Conservation (phyloP, 2,888 invertebrate genomes). For the Caenorhabditis macrosperma region DNA sequence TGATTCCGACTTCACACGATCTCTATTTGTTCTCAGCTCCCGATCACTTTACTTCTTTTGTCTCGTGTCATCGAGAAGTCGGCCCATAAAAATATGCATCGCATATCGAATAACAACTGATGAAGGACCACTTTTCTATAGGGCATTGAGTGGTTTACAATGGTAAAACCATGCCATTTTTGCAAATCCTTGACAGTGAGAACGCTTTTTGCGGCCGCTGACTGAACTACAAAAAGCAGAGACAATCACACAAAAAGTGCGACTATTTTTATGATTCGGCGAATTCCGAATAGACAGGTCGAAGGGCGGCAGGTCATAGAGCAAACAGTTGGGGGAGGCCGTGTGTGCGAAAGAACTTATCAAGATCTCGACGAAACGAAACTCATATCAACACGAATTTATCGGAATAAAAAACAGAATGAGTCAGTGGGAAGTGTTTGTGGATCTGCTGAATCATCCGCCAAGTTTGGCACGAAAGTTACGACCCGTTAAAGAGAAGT, state of each 20-base stretch:
- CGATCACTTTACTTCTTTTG: too few species aligned
- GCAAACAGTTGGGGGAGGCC: conserved; percentile 20
- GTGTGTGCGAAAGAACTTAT: conserved; percentile 44
- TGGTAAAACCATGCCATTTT: too few species aligned
- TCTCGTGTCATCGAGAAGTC: too few species aligned
- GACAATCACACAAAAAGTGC: conserved; percentile 3
- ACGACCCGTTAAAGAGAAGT: neutral
- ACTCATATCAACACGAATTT: conserved; percentile 21
- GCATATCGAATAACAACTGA: too few species aligned
- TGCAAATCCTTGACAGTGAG: too few species aligned
- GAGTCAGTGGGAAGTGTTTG: conserved; percentile 1
- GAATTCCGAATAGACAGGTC: conserved; percentile 25
- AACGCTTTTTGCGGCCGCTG: neutral
- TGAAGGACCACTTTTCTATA: too few species aligned
- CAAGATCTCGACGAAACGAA: conserved; percentile 30
- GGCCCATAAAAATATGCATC: too few species aligned
- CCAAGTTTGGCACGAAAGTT: neutral
- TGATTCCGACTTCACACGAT: too few species aligned
- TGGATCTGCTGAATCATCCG: neutral
- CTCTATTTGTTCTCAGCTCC: too few species aligned
- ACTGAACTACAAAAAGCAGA: neutral
- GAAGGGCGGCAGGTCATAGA: conserved; percentile 32
- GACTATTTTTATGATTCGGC: conserved; percentile 25
- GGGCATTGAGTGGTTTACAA: too few species aligned
- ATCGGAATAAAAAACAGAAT: conserved; percentile 3